A percentile compares a stretch with the other conserved stretches of the same genome.
Conservation (phyloP, 37 sponge, comb jelly and placozoan species). For the Oopsacas minuta region DNA sequence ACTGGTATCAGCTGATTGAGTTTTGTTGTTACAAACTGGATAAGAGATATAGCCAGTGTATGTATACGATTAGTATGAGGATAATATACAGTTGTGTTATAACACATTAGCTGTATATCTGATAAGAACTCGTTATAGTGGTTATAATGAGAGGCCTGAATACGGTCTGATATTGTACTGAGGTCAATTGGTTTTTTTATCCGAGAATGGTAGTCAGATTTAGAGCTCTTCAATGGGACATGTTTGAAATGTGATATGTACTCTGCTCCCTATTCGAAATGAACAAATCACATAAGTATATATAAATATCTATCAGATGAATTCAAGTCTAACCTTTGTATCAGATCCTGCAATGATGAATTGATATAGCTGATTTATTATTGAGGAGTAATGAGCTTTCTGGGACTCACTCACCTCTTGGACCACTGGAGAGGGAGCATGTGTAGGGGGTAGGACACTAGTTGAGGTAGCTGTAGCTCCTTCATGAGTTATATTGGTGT, state of each 20-base stretch:
- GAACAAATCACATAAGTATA: neutral
- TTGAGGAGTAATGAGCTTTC: neutral
- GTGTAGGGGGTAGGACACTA: neutral
- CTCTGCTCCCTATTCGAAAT: neutral
- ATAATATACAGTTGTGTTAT: neutral
- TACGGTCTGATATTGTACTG: neutral
- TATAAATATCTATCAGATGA: neutral
- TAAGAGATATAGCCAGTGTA: neutral
- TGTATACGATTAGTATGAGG: neutral
- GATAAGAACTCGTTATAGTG: conserved; percentile 4
- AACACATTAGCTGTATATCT: neutral
- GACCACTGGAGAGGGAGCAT: neutral
- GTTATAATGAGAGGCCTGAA: neutral
- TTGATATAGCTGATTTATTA: neutral
- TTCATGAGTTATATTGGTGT: neutral
- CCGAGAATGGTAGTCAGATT: neutral
- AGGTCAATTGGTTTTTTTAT: conserved; percentile 12
- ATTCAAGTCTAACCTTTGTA: neutral
- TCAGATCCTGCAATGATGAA: neutral
- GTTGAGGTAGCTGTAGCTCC: neutral
- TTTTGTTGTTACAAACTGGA: neutral
- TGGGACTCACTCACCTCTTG: neutral
- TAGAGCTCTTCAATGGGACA: neutral
- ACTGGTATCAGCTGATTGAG: neutral
- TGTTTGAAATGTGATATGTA: neutral